Evolutionary conservation across 2,113 vertebrate species (phyloP).

Genomic region (Mustela lutreola): DNA sequence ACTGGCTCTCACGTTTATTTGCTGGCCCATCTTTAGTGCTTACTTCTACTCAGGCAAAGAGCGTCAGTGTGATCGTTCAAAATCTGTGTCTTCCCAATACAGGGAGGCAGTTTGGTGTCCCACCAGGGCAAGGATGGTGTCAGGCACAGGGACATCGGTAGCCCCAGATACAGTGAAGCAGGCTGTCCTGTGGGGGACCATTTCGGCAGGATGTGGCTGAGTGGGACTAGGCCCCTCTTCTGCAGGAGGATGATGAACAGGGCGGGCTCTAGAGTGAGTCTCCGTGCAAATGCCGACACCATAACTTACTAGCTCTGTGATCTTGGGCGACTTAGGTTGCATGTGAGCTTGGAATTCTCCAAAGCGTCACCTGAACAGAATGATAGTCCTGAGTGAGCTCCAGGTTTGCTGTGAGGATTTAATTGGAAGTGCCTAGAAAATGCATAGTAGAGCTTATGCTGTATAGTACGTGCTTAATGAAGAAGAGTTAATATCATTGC

Average conservation of each 20-base stretch:
- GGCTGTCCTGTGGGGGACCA: background rate
- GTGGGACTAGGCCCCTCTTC: background rate
- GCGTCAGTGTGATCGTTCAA: background rate
- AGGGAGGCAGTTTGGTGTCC: background rate
- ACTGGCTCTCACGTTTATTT: background rate
- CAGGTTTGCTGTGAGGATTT: background rate
- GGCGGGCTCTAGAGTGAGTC: background rate
- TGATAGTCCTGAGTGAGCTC: background rate
- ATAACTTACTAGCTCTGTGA: background rate
- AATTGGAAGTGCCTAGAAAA: background rate
- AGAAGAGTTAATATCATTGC: background rate
- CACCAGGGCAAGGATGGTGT: fast-evolving
- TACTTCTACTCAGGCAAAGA: background rate
- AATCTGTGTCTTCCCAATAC: background rate
- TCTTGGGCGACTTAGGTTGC: background rate
- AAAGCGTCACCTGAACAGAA: background rate
- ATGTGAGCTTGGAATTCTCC: background rate
- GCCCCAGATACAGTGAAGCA: background rate
- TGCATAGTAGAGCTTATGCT: background rate
- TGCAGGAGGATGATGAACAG: background rate
- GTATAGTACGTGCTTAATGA: background rate
- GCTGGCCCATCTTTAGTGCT: background rate
- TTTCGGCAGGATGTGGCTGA: background rate
- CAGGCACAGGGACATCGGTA: background rate
- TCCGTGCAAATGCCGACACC: background rate